These are phyloP conservation scores for Drosophila yakuba DNA, from an alignment of 1,140 invertebrate species.

Conservation along the genomic window DNA sequence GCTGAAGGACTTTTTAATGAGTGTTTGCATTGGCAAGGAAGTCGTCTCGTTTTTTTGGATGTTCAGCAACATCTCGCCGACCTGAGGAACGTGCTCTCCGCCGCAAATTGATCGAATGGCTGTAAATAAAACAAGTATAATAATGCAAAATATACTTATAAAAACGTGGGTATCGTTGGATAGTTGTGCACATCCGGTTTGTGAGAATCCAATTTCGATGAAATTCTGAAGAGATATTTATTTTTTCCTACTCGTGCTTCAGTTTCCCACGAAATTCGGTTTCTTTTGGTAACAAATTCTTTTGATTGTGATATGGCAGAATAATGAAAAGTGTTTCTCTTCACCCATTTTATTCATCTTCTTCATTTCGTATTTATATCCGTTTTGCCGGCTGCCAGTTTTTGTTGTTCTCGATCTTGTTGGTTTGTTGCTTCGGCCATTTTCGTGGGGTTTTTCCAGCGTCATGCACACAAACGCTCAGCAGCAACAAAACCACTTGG, in stretches of 20 bases:
- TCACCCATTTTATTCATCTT: background rate
- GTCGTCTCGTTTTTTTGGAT: conserved; percentile 23
- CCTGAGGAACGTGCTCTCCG: conserved; percentile 27
- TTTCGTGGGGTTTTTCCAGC: conserved; percentile 35
- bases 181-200: conserved; percentile 3
- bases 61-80: conserved; percentile 10
- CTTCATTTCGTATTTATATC: background rate
- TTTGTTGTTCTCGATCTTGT: conserved; percentile 24
- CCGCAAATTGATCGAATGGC: background rate
- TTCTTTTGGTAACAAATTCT: background rate
- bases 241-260: background rate
- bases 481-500: conserved; percentile 4
- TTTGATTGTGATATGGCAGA: too few species aligned
- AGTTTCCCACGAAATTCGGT: background rate
- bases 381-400: background rate
- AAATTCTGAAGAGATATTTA: background rate
- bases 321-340: background rate
- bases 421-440: conserved; percentile 26
- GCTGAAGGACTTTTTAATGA: conserved; percentile 79
- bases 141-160: background rate
- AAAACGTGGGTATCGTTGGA: conserved; percentile 9
- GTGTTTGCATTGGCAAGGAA: conserved; percentile 58
- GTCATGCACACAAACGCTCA: conserved; percentile 6
- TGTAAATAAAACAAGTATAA: conserved; percentile 4
- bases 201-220: background rate